Base-by-base conservation (phyloP, 1,140 invertebrate genomes). In the Euschistus heros region DNA sequence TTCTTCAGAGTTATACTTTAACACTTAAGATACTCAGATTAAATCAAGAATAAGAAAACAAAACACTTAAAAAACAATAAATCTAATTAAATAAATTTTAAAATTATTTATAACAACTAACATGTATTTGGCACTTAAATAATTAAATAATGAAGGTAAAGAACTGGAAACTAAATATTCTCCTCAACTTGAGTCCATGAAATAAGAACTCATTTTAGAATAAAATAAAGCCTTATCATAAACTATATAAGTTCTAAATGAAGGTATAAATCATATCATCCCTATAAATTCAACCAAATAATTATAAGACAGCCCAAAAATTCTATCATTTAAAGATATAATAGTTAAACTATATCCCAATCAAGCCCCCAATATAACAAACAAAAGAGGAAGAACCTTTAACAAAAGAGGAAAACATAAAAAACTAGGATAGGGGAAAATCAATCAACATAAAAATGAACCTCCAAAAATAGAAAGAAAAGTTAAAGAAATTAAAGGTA, bases 161-260 rank as follows among this genome's bases (percentile, higher is more conserved):
- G 17, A 18, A n/a, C 18, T 55, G 18, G 52, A 55, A 13, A 55
- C 18, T 13, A 55, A 8, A 55, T n/a, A 18, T 24, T 55, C 52
- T 18, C 52, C 52, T 18, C 52, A 55, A 8, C 52, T 18, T 10
- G 10, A 55, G 18, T 55, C 52, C 18, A 55, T 55, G 18, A 10
- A 18, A 55, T 55, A 7, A 18, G 18, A 18, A 55, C 18, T 10
- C 10, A 24, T 18, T 13, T 18, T 18, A 13, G 52, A 55, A 10
- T 10, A 18, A 55, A 10, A 18, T 18, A 55, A 24, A 55, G 8
- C 10, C 10, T 24, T 55, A 55, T 8, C 8, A 55, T 55, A 55
- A 55, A 55, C 18, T 55, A 55, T 55, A 24, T 55, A 55, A 55
- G 52, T 55, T 55, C 52, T 55, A 55, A 55, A 55, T 8, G 17